phyloP scores from a whole-genome alignment of 2,797 vertebrate genomes.

The Cirrhinus molitorella region DNA sequence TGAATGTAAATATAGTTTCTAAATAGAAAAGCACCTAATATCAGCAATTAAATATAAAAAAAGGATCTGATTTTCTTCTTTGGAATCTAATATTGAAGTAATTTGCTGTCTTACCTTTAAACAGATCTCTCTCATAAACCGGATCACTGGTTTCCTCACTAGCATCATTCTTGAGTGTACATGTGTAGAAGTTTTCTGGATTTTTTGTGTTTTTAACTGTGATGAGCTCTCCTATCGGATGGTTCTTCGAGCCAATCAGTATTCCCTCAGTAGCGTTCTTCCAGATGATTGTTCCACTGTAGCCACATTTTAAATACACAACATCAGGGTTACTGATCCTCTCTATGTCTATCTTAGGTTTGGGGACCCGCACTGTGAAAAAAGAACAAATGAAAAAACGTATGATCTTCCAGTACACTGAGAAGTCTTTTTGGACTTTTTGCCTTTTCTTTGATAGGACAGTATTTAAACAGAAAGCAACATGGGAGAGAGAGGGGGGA shows the following conservation, averaged over 20 bases:
- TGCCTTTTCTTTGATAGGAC: too few species aligned
- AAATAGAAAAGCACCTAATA: too few species aligned
- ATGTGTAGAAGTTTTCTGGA: neutral
- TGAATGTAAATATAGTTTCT: too few species aligned
- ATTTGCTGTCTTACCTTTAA: neutral
- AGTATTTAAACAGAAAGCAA: too few species aligned
- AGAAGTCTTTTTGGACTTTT: too few species aligned
- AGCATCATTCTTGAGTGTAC: neutral
- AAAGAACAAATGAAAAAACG: neutral
- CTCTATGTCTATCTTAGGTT: fast-evolving
- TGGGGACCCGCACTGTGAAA: neutral
- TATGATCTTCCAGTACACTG: neutral
- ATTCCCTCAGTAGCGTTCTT: fast-evolving
- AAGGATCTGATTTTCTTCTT: neutral
- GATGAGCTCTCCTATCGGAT: fast-evolving
- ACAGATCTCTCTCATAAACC: neutral
- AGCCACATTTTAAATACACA: neutral
- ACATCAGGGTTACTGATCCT: fast-evolving
- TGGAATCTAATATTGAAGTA: neutral
- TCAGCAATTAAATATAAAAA: too few species aligned
- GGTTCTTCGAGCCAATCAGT: neutral
- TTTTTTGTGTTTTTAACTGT: neutral
- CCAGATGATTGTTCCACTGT: fast-evolving
- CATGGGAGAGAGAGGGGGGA: too few species aligned
- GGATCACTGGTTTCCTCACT: fast-evolving